Base-by-base conservation (phyloP, 37 sponge, comb jelly and placozoan species). In the Bolinopsis microptera region DNA sequence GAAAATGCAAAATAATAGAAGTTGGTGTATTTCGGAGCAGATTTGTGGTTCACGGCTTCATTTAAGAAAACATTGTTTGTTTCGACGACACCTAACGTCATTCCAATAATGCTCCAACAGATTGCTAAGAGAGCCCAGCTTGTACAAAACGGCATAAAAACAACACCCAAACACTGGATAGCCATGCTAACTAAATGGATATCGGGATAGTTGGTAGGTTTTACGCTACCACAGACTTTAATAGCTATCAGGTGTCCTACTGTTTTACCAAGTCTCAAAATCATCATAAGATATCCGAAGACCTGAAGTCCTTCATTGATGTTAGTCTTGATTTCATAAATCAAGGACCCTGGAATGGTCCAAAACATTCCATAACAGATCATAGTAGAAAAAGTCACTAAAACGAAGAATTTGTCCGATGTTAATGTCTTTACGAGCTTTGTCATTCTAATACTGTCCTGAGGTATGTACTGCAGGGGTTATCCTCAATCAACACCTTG, bases 1-100 rank as follows among this genome's bases (percentile, higher is more conserved):
- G 90, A 86, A 38, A 86, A 86, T 0, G 61, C 21, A 34, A 18
- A 38, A 39, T 86, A 86, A 48, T 86, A 86, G 26, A 86, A 24
- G 30, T 86, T 86, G 27, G 90, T 86, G 48, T 41, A 86, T 86
- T 86, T 86, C 21, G 32, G 90, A n/a, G 90, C 90, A 28, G n/a
- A 25, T 39, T 41, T 22, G 0, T 27, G 22, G 61, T 86, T 86
- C 13, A 86, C 41, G 5, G 61, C 90, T 1, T 16, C 3, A 40
- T 86, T 86, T 40, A 86, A 86, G 24, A 86, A 86, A 0, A 41
- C 90, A 0, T 23, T 86, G 61, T 86, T 86, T 18, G 90, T 33
- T 40, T 86, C 90, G 2, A 86, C 13, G 26, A 86, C n/a, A 16
- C 61, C 90, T 40, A 86, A 48, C 36, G 90, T 41, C 22, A 41